phyloP scores from a whole-genome alignment of 1,140 invertebrate genomes.

The Meloidogyne chitwoodi region DNA sequence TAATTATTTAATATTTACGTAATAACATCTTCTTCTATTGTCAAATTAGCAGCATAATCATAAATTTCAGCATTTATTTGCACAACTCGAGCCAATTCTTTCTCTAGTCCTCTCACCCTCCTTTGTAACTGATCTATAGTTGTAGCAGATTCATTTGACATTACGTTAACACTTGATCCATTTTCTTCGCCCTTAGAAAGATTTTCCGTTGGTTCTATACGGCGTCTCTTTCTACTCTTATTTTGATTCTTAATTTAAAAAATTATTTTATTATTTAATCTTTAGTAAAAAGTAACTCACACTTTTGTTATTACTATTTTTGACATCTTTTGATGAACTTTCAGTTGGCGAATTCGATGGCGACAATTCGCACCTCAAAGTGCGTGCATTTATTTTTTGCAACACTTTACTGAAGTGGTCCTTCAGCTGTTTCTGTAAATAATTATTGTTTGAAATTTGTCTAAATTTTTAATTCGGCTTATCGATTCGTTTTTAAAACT shows the following conservation, averaged over 20 bases:
- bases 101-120: not conserved
- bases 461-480: too few relatives aligned
- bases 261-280: not conserved
- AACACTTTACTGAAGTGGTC: not conserved
- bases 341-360: not conserved
- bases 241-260: not conserved
- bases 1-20: not conserved
- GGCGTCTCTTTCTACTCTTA: not conserved
- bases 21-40: not conserved
- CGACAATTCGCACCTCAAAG: not conserved
- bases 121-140: not conserved
- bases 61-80: conserved; percentile 15
- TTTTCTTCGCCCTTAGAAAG: not conserved
- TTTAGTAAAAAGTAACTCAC: not conserved
- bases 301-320: not conserved
- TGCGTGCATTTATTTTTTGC: not conserved
- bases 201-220: not conserved
- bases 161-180: not conserved
- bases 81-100: conserved; percentile 1
- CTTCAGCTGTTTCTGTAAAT: not conserved
- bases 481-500: too few relatives aligned
- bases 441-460: not conserved
- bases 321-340: not conserved
- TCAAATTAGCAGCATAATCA: not conserved
- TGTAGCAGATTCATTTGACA: too few relatives aligned